Evolutionary conservation across 2,113 vertebrate genomes (phyloP).

Genomic region (Cervus canadensis): DNA sequence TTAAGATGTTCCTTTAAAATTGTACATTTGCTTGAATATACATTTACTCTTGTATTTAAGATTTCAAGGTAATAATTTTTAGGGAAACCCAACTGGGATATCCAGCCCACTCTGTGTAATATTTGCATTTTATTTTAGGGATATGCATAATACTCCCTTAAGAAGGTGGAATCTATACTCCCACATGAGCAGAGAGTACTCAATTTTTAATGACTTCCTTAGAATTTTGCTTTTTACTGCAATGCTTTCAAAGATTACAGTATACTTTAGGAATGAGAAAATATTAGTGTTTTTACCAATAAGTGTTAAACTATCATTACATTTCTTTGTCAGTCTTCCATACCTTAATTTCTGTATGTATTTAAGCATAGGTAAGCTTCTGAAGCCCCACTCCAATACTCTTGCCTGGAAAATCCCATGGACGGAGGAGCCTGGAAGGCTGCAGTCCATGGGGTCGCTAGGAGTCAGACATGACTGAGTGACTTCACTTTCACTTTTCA

Average conservation of each 20-base stretch:
- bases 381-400: neutral
- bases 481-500: neutral
- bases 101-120: neutral
- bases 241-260: constrained; percentile 49
- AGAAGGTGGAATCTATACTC: constrained; percentile 34
- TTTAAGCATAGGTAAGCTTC: constrained; percentile 11
- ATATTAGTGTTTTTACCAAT: neutral
- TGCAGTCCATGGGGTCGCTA: neutral
- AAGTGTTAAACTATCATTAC: neutral
- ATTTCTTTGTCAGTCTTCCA: neutral
- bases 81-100: constrained; percentile 26
- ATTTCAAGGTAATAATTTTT: constrained; percentile 44
- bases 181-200: neutral
- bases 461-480: neutral
- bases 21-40: neutral
- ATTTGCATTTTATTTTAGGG: constrained; percentile 44
- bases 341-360: constrained; percentile 35
- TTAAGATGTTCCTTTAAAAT: neutral
- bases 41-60: constrained; percentile 17
- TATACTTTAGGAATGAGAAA: constrained; percentile 48
- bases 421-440: neutral
- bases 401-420: neutral
- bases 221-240: constrained; percentile 61
- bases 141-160: constrained; percentile 53
- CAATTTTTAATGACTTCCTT: constrained; percentile 60